Evolutionary conservation across 2,888 invertebrate species (phyloP).

Genomic region (Tholera decimalis): DNA sequence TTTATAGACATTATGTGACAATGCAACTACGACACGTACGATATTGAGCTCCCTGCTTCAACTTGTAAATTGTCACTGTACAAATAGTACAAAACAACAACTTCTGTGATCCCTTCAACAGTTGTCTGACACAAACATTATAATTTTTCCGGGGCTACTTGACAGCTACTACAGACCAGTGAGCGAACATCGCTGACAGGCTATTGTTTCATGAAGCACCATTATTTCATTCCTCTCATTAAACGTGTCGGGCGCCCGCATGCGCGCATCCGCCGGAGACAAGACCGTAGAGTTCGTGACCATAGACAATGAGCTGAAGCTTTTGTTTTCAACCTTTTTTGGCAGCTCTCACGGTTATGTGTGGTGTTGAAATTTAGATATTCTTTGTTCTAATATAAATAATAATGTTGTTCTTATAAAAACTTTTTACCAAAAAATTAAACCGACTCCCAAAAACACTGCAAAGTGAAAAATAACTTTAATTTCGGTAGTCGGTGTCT

Average conservation of each 20-base stretch:
- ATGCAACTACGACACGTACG: not conserved
- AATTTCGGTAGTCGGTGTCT: too few relatives aligned
- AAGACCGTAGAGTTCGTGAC: conserved; percentile 82
- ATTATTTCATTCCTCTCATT: conserved; percentile 88
- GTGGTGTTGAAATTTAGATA: conserved; percentile 31
- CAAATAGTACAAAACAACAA: not conserved
- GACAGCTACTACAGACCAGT: conserved; percentile 63
- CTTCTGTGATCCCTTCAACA: conserved; percentile 40
- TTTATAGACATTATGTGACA: not conserved
- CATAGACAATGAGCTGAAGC: conserved; percentile 82
- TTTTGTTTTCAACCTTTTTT: conserved; percentile 78
- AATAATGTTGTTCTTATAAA: not conserved
- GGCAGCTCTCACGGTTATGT: conserved; percentile 62
- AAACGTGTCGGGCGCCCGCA: conserved; percentile 82
- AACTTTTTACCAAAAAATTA: too few relatives aligned
- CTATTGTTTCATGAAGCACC: conserved; percentile 82
- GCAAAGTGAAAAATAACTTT: too few relatives aligned
- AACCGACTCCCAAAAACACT: too few relatives aligned
- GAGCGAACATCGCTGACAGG: conserved; percentile 73
- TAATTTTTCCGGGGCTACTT: conserved; percentile 62
- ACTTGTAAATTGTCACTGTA: not conserved
- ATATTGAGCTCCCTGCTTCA: not conserved
- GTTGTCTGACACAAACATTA: conserved; percentile 53
- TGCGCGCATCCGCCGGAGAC: conserved; percentile 83
- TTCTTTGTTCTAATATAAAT: conserved; percentile 30